Evolutionary conservation across 2,888 invertebrate species (phyloP), one percentile per base, ranked within the genome.

Genomic region (Drosophila pseudotakahashii): DNA sequence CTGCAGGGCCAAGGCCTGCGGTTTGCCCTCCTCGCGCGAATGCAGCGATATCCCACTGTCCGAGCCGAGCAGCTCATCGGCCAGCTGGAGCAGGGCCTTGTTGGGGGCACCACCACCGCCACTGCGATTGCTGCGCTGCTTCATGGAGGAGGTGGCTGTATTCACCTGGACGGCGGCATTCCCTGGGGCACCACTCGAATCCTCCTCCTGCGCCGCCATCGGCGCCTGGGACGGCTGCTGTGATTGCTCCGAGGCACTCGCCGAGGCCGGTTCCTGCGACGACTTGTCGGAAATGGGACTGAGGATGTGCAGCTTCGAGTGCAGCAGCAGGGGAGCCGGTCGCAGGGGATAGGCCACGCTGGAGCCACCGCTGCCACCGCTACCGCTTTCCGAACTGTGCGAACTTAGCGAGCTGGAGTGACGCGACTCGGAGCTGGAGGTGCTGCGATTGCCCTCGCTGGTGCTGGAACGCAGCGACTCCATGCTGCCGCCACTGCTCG

Each of bases 261-360:
- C 78, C n/a, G 77, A 96, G 19, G 94, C 95, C 13, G 96, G 96
- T 89, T 97, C 97, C 91, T 96, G 97, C 1, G 97, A 97, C 23
- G 97, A 97, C 92, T 97, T 97, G 92, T 97, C 97, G 64, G 97
- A 97, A 88, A 97, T 97, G 19, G 97, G 97, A 85, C 97, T 97
- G 50, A 97, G 93, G 90, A 97, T 96, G 92, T 97, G 97, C 79
- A 97, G 93, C 91, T 97, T 97, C 63, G 95, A 94, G 91, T 96
- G 95, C 81, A 96, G 94, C 61, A 94, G 94, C 44, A 94, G 92
- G 91, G 95, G 96, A 89, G 95, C 96, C 90, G 95, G 95, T 85
- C 95, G 94, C 61, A 95, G 90, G 79, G 94, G 95, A 92, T 94
- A 94, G 30, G 91, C 91, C 58, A 94, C 93, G 83, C 94, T 94